Evolutionary conservation across 2,888 invertebrate species (phyloP), one percentile per base, ranked within the genome.

Genomic region (Candidula unifasciata): DNA sequence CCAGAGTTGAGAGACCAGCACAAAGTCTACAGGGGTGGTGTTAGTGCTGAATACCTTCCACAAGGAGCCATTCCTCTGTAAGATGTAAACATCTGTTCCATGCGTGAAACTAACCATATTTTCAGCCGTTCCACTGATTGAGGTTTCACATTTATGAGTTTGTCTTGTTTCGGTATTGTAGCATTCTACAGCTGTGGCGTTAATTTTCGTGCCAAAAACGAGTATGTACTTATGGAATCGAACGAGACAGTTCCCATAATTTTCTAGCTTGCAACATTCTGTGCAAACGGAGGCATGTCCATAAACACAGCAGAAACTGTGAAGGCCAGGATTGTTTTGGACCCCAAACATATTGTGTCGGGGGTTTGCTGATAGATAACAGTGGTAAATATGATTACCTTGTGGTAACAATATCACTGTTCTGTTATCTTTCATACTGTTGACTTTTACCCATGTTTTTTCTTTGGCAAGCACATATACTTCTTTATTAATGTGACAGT

Each of bases 31-130:
- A 27, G 52, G 13, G 44, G 44, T 44, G 0, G 16, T n/a, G 30
- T 76, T 30, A 2, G 74, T 54, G 18, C 30, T 30, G 16, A 30
- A 24, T 18, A 76, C 54, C 74, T 76, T 76, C 52, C 54, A 54
- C 30, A 76, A 30, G 27, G 54, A 54, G 54, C 74, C 74, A 54
- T 76, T 76, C 27, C 35, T 35, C n/a, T 77, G 33, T 33, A 77
- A 33, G n/a, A 77, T 52, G 30, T 44, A 76, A 24, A 52, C 37
- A 44, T 73, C n/a, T 6, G 21, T 3, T 10, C 24, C 3, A 21
- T 44, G 44, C 13, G 1, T 44, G 27, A 73, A 73, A 18, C 73
- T 73, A 24, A 73, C 30, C n/a, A 73, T 44, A 24, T 44, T 24
- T 3, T 44, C 10, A 24, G 73, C 5, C 5, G 3, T 6, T 73